These are phyloP conservation scores for Poecilobothrus nobilitatus DNA, from an alignment of 2,888 invertebrate species.

Conservation along the genomic window DNA sequence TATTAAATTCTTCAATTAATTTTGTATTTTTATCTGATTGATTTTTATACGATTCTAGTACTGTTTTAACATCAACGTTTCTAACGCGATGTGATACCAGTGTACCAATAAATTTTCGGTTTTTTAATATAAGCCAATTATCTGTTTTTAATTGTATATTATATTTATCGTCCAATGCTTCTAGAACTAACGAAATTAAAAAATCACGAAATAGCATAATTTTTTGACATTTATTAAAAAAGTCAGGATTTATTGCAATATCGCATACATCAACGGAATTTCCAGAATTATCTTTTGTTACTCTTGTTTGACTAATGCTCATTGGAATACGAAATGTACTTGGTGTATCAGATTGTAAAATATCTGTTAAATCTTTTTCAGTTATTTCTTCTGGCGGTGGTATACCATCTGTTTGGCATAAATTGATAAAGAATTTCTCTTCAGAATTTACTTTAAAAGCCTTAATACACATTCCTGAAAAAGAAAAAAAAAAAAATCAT, in stretches of 20 bases:
- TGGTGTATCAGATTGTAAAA: conserved; percentile 59
- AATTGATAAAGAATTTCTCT: conserved; percentile 76
- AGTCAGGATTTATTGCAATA: conserved; percentile 70
- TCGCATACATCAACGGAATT: conserved; percentile 68
- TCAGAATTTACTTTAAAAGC: conserved; percentile 54
- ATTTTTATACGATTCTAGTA: conserved; percentile 33
- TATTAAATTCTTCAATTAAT: conserved; percentile 24
- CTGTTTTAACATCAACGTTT: conserved; percentile 54
- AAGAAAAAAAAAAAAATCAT: conserved; percentile 11
- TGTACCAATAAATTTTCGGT: conserved; percentile 65
- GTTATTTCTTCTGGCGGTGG: conserved; percentile 64
- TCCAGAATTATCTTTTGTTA: conserved; percentile 69
- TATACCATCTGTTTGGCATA: conserved; percentile 71
- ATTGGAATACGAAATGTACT: conserved; percentile 74
- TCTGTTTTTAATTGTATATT: conserved; percentile 59
- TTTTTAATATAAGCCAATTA: conserved; percentile 58
- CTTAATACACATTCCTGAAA: conserved; percentile 71
- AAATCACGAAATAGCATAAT: conserved; percentile 68
- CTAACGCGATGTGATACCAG: conserved; percentile 67
- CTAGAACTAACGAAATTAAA: conserved; percentile 68
- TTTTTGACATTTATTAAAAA: conserved; percentile 64
- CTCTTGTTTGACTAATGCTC: conserved; percentile 77
- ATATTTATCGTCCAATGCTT: conserved; percentile 72
- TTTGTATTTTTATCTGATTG: conserved; percentile 26
- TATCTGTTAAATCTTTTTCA: conserved; percentile 59